Evolutionary conservation across 2,888 invertebrate genomes (phyloP).

Genomic region (Ochropleura leucogaster): DNA sequence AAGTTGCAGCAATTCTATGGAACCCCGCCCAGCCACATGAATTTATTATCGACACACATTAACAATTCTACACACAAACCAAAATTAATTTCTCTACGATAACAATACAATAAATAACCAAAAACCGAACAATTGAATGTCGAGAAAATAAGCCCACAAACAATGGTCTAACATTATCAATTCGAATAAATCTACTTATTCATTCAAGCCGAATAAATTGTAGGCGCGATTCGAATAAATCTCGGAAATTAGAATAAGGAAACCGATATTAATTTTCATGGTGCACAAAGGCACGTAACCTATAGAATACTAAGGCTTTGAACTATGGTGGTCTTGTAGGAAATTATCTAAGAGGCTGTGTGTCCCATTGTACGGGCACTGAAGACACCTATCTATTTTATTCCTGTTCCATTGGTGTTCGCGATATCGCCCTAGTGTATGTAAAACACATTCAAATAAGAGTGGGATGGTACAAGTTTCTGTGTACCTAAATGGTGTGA

Average conservation of each 20-base stretch:
- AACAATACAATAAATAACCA: slow-evolving; percentile 57
- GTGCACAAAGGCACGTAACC: slow-evolving; percentile 71
- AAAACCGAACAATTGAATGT: slow-evolving; percentile 61
- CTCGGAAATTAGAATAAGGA: slow-evolving; percentile 76
- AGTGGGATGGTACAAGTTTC: slow-evolving; percentile 68
- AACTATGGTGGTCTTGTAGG: slow-evolving; percentile 77
- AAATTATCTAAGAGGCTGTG: slow-evolving; percentile 75
- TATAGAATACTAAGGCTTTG: slow-evolving; percentile 75
- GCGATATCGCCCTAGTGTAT: slow-evolving; percentile 78
- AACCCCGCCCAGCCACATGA: slow-evolving; percentile 8
- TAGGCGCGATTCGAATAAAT: slow-evolving; percentile 68
- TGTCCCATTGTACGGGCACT: slow-evolving; percentile 73
- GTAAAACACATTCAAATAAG: slow-evolving; percentile 84
- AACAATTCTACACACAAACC: slow-evolving; percentile 46
- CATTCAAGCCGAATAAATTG: slow-evolving; percentile 65
- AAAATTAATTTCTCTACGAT: slow-evolving; percentile 45
- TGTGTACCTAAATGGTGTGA: slow-evolving; percentile 44
- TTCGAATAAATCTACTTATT: slow-evolving; percentile 64
- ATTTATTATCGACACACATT: slow-evolving; percentile 31
- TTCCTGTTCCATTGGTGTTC: slow-evolving; percentile 74
- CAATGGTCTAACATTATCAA: slow-evolving; percentile 60
- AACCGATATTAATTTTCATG: slow-evolving; percentile 80
- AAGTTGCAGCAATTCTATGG: slow-evolving; percentile 21
- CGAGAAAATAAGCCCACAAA: slow-evolving; percentile 53
- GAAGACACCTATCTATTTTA: slow-evolving; percentile 79